Conservation (phyloP, 2,113 vertebrate species). For the Synchiropus splendidus region DNA sequence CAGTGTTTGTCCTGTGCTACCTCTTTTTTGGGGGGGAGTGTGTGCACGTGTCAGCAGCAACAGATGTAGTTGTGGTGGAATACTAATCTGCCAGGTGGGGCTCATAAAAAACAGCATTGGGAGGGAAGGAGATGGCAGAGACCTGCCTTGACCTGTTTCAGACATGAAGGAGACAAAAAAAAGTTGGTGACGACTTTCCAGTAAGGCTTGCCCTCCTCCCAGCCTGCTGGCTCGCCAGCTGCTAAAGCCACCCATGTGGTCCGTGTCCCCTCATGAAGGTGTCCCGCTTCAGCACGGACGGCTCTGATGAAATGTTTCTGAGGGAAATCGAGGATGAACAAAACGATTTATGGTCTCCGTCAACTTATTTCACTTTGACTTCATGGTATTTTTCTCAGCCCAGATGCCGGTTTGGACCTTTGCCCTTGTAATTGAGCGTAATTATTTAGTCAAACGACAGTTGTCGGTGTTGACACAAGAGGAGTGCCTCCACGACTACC, state of each 20-base stretch:
- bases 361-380: too few species aligned
- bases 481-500: too few species aligned
- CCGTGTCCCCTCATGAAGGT: too few species aligned
- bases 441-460: too few species aligned
- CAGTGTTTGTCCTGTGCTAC: conserved; percentile 19
- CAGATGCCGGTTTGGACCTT: too few species aligned
- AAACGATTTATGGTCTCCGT: too few species aligned
- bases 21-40: conserved; percentile 1
- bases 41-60: conserved; percentile 19
- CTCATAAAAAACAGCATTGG: conserved; percentile 46
- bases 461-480: too few species aligned
- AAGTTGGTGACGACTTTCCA: conserved; percentile 55
- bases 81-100: conserved; percentile 63
- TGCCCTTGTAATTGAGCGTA: too few species aligned
- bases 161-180: conserved; percentile 50
- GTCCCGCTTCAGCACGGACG: too few species aligned
- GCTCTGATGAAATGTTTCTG: too few species aligned
- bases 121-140: conserved; percentile 42
- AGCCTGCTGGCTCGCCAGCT: conserved; percentile 31
- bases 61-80: conserved; percentile 38
- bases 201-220: conserved; percentile 47
- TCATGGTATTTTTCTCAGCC: too few species aligned
- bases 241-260: conserved; percentile 10
- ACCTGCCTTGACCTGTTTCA: conserved; percentile 68
- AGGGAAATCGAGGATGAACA: too few species aligned